Evolutionary conservation across 2,113 vertebrate species (phyloP), one percentile per base, ranked within the genome.

Genomic region (Myotis brandtii): DNA sequence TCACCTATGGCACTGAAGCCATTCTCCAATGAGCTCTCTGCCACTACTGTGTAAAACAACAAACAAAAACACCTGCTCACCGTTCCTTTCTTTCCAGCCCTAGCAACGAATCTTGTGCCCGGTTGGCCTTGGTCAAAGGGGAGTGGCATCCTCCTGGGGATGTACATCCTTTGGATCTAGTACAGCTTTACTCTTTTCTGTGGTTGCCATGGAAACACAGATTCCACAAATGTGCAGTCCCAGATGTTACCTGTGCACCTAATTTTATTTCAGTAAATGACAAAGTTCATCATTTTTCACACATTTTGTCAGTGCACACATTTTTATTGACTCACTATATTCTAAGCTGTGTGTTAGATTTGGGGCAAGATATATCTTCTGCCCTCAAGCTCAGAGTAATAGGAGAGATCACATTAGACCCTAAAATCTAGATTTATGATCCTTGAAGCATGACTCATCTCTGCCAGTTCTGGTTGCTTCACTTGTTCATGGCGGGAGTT

Each of bases 121-220:
- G 7, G 5, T n/a, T 86, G 84, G 16, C 64, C 34, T 62, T 54
- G 14, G 14, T 62, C 27, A 48, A 93, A 96, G 34, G n/a, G 64
- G 3, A 77, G 20, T n/a, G 23, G 18, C n/a, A 46, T 2, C 34
- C 4, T 40, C 62, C 30, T 0, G 0, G 10, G 48, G 18, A 46
- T 9, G 5, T 1, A 8, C 2, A 25, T 1, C 2, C 62, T 46
- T 21, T 62, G n/a, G 32, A 1, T n/a, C 30, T 12, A 30, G 7
- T 13, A n/a, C 18, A 67, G 3, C 5, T 59, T 12, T 56, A 46
- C 17, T 43, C 5, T 32, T 50, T 75, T 64, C 25, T 54, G 9
- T 32, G 40, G 30, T 10, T 77, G 20, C 20, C 21, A 3, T n/a
- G 30, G 72, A 80, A 95, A 89, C 14, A 2, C 37, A 73, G 75